Evolutionary conservation across 2,113 vertebrate species (phyloP).

Genomic region (Ochotona princeps): DNA sequence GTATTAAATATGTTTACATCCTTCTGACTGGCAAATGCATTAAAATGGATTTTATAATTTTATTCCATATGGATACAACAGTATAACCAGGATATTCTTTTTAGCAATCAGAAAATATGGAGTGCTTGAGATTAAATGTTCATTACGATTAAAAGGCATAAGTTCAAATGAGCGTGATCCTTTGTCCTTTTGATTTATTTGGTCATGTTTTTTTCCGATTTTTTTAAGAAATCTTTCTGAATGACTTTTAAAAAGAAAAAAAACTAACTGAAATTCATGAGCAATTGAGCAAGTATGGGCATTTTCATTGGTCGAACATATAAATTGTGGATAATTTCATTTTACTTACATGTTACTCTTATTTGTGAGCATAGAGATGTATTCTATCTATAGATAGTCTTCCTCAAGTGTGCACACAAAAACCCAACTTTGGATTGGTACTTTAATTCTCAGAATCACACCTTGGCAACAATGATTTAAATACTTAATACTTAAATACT

Average conservation of each 20-base stretch:
- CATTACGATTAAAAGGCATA: conserved; percentile 24
- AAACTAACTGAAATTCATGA: conserved; percentile 21
- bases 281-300: neutral
- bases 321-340: conserved; percentile 44
- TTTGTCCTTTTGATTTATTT: conserved; percentile 41
- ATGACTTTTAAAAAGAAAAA: neutral
- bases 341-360: neutral
- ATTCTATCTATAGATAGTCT: neutral
- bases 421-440: neutral
- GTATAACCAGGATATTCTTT: conserved; percentile 13
- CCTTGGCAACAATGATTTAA: neutral
- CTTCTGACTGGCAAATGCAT: neutral
- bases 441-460: neutral
- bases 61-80: conserved; percentile 12
- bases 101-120: neutral
- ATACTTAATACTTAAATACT: no score
- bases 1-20: conserved; percentile 16
- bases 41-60: conserved; percentile 26
- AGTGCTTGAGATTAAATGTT: neutral
- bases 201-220: neutral
- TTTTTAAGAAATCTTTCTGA: conserved; percentile 33
- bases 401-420: neutral
- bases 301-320: neutral
- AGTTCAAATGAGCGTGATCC: neutral
- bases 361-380: neutral